These are phyloP conservation scores for Monoplex corrugatus DNA, from an alignment of 2,888 invertebrate genomes.

Conservation along the genomic window DNA sequence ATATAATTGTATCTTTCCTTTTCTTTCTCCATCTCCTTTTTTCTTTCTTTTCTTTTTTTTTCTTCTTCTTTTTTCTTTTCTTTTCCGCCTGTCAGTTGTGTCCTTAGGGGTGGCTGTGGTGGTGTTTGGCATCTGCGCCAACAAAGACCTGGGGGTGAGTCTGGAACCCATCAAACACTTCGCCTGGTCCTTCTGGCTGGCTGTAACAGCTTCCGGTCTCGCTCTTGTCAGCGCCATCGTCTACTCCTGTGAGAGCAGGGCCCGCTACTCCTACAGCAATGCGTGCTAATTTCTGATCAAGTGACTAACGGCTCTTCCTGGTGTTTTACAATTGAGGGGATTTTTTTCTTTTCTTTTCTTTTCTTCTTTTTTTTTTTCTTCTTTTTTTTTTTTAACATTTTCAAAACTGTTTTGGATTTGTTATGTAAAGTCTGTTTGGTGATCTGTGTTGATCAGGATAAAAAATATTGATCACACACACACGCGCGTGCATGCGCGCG, in stretches of 20 bases:
- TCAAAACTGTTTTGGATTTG: background rate
- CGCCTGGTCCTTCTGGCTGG: slow-evolving; percentile 76
- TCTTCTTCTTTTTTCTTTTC: background rate
- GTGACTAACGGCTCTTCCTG: background rate
- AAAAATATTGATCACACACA: no score
- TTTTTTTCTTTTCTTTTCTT: no score
- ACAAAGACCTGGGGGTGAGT: slow-evolving; percentile 56
- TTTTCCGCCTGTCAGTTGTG: slow-evolving; percentile 66
- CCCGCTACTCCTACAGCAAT: slow-evolving; percentile 38
- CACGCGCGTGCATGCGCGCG: no score
- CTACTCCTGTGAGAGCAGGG: slow-evolving; percentile 68
- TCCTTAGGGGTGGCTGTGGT: slow-evolving; percentile 67
- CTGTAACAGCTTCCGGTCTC: slow-evolving; percentile 63
- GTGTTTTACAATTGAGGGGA: background rate
- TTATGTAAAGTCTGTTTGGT: no score
- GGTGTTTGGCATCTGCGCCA: slow-evolving; percentile 70
- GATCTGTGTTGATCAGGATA: no score
- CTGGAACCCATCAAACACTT: slow-evolving; percentile 57
- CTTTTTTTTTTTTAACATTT: no score
- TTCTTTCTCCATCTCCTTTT: background rate
- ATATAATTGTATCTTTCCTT: no score
- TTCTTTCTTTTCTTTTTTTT: no score
- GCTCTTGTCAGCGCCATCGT: slow-evolving; percentile 69
- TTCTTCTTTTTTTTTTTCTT: no score
- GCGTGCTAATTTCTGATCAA: no score